phyloP scores from a whole-genome alignment of 2,797 vertebrate genomes.

The Cyprinodon diabolis region DNA sequence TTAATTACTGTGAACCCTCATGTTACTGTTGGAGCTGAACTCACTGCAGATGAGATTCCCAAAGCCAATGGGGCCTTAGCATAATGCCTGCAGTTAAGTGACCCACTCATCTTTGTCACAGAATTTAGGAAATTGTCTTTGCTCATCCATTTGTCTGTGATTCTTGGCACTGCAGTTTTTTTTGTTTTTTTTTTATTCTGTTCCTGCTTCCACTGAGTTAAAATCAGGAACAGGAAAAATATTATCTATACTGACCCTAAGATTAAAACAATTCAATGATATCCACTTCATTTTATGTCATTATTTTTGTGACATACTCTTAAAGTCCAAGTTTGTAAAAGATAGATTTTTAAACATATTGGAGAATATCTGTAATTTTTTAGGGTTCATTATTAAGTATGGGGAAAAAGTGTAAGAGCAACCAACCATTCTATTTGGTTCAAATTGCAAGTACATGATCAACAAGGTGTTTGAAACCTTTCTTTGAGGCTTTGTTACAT shows the following conservation, averaged over 20 bases:
- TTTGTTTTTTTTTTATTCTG: constrained; percentile 7
- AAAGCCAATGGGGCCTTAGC: constrained; percentile 28
- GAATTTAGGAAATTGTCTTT: constrained; percentile 31
- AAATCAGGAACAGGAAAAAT: constrained; percentile 30
- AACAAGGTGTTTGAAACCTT: neutral
- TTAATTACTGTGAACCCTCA: constrained; percentile 73
- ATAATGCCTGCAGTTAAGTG: constrained; percentile 60
- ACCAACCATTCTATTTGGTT: neutral
- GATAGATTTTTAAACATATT: too few species aligned
- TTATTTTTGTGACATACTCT: neutral
- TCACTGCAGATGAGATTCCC: constrained; percentile 53
- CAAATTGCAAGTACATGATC: neutral
- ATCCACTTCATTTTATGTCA: neutral
- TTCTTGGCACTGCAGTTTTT: constrained; percentile 19
- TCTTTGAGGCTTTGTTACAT: neutral
- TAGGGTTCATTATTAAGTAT: neutral
- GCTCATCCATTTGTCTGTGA: constrained; percentile 13
- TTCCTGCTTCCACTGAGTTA: constrained; percentile 4
- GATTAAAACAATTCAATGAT: neutral
- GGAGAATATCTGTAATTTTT: too few species aligned
- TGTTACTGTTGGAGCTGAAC: constrained; percentile 50
- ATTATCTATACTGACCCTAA: constrained; percentile 14
- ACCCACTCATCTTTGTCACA: constrained; percentile 53
- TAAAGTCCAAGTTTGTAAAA: too few species aligned
- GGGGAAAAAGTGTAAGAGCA: neutral